Evolutionary conservation across 2,888 invertebrate species (phyloP).

Genomic region (Sarcophaga caerulescens): DNA sequence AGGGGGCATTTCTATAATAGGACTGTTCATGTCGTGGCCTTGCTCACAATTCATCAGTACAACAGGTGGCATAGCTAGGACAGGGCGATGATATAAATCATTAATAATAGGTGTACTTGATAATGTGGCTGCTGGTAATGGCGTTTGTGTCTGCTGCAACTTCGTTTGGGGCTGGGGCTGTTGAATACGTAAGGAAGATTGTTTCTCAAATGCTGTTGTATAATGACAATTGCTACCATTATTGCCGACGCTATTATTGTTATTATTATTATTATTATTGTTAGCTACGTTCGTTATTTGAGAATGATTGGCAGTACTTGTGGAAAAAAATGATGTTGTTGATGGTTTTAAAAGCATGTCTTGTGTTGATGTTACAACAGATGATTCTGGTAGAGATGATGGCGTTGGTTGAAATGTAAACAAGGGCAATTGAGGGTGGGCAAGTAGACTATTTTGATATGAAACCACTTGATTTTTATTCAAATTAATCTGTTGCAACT

Average conservation of each 20-base stretch:
- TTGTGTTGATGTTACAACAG: slow-evolving; percentile 55
- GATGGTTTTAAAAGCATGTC: slow-evolving; percentile 54
- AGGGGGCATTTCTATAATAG: slow-evolving; percentile 84
- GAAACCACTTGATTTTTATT: slow-evolving; percentile 70
- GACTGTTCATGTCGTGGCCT: slow-evolving; percentile 80
- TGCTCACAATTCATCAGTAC: slow-evolving; percentile 80
- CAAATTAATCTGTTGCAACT: slow-evolving; percentile 67
- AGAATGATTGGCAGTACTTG: slow-evolving; percentile 39
- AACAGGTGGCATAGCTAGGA: slow-evolving; percentile 82
- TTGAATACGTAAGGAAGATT: slow-evolving; percentile 62
- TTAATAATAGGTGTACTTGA: slow-evolving; percentile 68
- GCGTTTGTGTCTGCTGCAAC: slow-evolving; percentile 62
- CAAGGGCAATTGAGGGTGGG: slow-evolving; percentile 68
- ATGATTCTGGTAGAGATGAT: slow-evolving; percentile 66
- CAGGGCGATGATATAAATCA: slow-evolving; percentile 79
- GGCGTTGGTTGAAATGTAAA: slow-evolving; percentile 70
- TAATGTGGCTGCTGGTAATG: slow-evolving; percentile 31
- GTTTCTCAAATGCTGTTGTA: slow-evolving; percentile 61
- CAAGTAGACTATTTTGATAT: slow-evolving; percentile 68
- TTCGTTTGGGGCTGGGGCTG: slow-evolving; percentile 62
- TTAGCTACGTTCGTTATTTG: slow-evolving; percentile 49
- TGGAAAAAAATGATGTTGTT: slow-evolving; percentile 44
- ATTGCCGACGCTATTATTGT: slow-evolving; percentile 61
- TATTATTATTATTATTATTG: slow-evolving; percentile 56
- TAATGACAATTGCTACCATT: slow-evolving; percentile 52